Percentiles rank a stretch among this genome's conserved stretches.
phyloP scores from a whole-genome alignment of 2,797 vertebrate genomes.

The Huso huso region DNA sequence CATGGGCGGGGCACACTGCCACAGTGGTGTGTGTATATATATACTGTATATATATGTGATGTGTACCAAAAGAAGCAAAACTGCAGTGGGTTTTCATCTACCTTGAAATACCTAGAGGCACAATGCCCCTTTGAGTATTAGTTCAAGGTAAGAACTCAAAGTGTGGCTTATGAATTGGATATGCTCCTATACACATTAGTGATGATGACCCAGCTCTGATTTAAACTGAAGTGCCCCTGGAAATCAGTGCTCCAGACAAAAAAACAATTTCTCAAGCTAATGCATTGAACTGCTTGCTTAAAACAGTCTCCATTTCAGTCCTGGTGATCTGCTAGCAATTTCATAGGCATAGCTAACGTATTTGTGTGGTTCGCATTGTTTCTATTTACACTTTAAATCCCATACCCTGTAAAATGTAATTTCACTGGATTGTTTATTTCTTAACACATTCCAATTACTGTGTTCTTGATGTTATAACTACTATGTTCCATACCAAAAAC shows the following conservation, averaged over 20 bases:
- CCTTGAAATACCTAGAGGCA: too few relatives aligned
- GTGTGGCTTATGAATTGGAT: background rate
- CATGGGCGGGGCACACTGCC: too few relatives aligned
- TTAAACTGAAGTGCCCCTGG: background rate
- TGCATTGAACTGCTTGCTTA: background rate
- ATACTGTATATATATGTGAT: too few relatives aligned
- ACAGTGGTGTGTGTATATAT: too few relatives aligned
- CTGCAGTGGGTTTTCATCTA: too few relatives aligned
- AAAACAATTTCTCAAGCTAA: background rate
- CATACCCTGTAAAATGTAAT: background rate
- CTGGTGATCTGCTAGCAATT: background rate
- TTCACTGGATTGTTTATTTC: conserved; percentile 1
- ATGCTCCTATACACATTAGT: background rate
- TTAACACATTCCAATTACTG: background rate
- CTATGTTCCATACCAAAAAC: background rate
- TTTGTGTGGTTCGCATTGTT: background rate
- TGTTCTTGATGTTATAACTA: background rate
- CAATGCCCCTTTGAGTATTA: background rate
- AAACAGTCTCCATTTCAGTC: background rate
- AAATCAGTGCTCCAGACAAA: background rate
- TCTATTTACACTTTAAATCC: background rate
- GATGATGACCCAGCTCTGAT: background rate
- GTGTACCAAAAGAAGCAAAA: too few relatives aligned
- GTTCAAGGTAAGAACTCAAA: conserved; percentile 2
- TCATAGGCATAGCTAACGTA: background rate